Percentiles rank a stretch among this genome's conserved stretches.
Conservation (phyloP, 2,888 invertebrate genomes). For the Rhamphomyia laevipes region DNA sequence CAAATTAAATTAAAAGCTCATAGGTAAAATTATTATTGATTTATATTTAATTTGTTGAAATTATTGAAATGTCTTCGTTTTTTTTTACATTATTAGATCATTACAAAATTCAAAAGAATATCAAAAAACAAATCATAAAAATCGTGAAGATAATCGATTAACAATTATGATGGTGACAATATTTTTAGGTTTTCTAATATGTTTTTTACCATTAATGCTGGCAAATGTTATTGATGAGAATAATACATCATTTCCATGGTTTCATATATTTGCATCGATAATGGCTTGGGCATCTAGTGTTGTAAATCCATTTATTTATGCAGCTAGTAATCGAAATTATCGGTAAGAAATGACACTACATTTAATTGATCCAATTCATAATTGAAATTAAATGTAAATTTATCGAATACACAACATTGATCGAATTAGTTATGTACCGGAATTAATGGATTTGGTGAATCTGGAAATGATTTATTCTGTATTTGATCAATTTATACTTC, state of each 20-base stretch:
- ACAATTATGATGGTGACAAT: slow-evolving; percentile 80
- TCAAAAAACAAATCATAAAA: slow-evolving; percentile 26
- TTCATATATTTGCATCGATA: slow-evolving; percentile 74
- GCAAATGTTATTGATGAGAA: slow-evolving; percentile 79
- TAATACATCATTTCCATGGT: slow-evolving; percentile 53
- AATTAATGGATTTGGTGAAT: too few species aligned
- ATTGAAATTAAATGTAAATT: too few species aligned
- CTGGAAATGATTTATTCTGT: too few species aligned
- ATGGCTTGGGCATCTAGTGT: slow-evolving; percentile 85
- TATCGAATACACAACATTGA: too few species aligned
- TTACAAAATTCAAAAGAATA: slow-evolving; percentile 26
- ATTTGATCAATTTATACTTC: too few species aligned
- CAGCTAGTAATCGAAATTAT: slow-evolving; percentile 78
- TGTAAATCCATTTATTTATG: slow-evolving; percentile 82
- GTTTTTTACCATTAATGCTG: slow-evolving; percentile 79
- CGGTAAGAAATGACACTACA: slow-evolving; percentile 31
- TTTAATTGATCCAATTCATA: too few species aligned
- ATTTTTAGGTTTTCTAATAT: slow-evolving; percentile 73
- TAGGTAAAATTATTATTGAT: slow-evolving; percentile 45
- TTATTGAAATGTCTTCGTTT: not conserved
- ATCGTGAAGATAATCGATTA: slow-evolving; percentile 63
- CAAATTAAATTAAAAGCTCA: slow-evolving; percentile 61
- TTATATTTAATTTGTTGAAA: slow-evolving; percentile 17
- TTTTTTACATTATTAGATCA: slow-evolving; percentile 16
- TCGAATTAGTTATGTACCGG: too few species aligned